Evolutionary conservation across 2,113 vertebrate species (phyloP).

Genomic region (Columbina picui): DNA sequence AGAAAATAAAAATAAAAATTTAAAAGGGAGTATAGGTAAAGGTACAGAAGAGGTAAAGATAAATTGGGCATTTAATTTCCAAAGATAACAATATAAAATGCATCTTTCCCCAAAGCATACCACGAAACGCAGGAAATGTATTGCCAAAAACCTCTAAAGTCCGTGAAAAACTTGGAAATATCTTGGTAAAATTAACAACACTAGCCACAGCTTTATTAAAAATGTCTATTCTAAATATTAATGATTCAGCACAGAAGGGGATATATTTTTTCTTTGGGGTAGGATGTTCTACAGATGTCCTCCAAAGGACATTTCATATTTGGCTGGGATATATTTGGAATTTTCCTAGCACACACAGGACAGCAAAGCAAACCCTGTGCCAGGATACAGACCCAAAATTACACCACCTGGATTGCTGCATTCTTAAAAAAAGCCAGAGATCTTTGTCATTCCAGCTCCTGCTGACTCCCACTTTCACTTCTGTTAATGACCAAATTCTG

Average conservation of each 20-base stretch:
- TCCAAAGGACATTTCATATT: background rate
- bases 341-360: background rate
- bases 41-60: background rate
- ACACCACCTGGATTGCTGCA: background rate
- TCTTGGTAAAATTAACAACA: background rate
- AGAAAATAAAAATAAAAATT: background rate
- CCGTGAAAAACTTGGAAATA: background rate
- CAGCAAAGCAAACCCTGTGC: background rate
- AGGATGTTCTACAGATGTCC: background rate
- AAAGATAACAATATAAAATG: background rate
- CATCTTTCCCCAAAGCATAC: background rate
- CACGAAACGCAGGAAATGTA: background rate
- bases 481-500: conserved; percentile 9
- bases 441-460: background rate
- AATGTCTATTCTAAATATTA: background rate
- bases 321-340: background rate
- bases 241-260: background rate
- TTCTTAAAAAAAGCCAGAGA: background rate
- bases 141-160: background rate
- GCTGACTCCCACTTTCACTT: conserved; percentile 14
- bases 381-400: background rate
- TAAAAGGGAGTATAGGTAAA: background rate
- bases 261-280: background rate
- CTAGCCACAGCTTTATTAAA: background rate
- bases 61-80: background rate